Evolutionary conservation across 2,888 invertebrate genomes (phyloP), one percentile per base, ranked within the genome.

Genomic region (Epinotia bilunana): DNA sequence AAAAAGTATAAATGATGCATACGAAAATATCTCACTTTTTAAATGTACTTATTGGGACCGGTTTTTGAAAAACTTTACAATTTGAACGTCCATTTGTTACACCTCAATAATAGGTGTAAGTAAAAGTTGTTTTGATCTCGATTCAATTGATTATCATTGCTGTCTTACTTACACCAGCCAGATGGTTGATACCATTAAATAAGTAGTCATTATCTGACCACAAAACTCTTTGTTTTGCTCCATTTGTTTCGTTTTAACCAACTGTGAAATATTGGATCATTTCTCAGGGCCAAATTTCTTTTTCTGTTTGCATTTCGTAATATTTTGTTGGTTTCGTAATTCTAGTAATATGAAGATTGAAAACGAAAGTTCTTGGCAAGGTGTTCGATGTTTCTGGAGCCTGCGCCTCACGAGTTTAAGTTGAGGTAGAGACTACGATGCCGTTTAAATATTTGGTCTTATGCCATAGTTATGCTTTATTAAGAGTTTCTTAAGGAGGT

Each of bases 181-280:
- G 28, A 18, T 67, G 20, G 43, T 43, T 39, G 53, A 62, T 57
- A 49, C 57, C 65, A 60, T 68, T 28, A 68, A 64, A 67, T 62
- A 62, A 39, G 58, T 61, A 16, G 28, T 46, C 23, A 33, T 70
- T 65, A 53, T 28, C 71, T 72, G 72, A 80, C 82, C 79, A 77
- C 81, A 79, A 77, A 65, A 75, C 71, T 62, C 68, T 77, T 76
- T 78, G 80, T 80, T 80, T 81, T 86, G 83, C 83, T 88, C 86
- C 83, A 84, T 85, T 88, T 86, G 78, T 76, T 81, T 80, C 82
- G 77, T 13, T 55, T 49, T 65, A 65, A 72, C 77, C 70, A 76
- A 77, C 76, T 82, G 81, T 82, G 78, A 80, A 80, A 82, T 81
- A 81, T 82, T 83, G 80, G 82, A 81, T 80, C 77, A 79, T 79